Conservation (phyloP, 2,113 vertebrate species). For the Cephalopterus ornatus region DNA sequence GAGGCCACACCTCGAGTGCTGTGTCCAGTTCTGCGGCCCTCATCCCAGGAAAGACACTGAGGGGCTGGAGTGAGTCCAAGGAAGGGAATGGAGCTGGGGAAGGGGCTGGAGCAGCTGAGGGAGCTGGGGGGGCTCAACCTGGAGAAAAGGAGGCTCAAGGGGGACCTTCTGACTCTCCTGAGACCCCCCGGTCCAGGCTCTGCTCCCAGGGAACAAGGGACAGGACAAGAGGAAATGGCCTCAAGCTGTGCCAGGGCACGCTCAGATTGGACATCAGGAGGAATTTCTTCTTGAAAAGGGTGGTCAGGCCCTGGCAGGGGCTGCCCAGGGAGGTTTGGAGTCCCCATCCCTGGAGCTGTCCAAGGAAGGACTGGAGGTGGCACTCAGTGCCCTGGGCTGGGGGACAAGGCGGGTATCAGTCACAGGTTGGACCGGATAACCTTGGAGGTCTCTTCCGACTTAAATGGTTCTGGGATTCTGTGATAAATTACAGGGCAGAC, state of each 20-base stretch:
- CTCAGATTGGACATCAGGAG: accelerated
- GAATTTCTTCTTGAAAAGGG: background rate
- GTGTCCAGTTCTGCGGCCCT: background rate
- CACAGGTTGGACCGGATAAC: background rate
- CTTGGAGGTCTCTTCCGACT: background rate
- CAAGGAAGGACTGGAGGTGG: accelerated
- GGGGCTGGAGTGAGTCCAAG: accelerated
- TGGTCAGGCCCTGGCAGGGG: background rate
- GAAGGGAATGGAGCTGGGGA: background rate
- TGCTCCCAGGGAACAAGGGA: background rate
- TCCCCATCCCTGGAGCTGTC: background rate
- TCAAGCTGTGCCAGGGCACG: background rate
- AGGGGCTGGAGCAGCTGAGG: accelerated
- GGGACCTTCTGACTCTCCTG: background rate
- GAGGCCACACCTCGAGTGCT: background rate
- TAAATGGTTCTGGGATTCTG: background rate
- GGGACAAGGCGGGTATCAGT: accelerated
- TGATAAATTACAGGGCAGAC: background rate
- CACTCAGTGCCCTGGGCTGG: background rate
- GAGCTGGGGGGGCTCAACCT: background rate
- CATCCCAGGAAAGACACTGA: accelerated
- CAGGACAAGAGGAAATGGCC: background rate
- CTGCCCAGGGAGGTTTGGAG: background rate
- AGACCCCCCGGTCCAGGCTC: background rate
- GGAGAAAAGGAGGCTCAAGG: background rate